A percentile compares a stretch with the other conserved stretches of the same genome.
Evolutionary conservation across 2,888 invertebrate species (phyloP).

Genomic region (Dolichopus griseipennis): DNA sequence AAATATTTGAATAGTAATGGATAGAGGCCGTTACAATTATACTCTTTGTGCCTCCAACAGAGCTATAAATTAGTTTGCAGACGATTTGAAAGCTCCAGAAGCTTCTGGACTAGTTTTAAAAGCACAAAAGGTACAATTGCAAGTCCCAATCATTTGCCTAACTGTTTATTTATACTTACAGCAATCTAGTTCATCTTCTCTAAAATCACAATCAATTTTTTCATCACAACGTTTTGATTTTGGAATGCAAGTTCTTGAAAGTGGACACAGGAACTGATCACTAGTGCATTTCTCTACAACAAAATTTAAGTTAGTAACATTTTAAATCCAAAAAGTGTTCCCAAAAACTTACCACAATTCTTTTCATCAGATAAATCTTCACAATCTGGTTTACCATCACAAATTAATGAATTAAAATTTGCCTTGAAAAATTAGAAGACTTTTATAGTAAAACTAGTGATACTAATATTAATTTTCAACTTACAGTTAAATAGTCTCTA

Average conservation of each 20-base stretch:
- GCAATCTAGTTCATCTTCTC: conserved; percentile 73
- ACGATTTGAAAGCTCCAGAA: no score
- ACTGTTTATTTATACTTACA: conserved; percentile 47
- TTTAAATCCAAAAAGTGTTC: no score
- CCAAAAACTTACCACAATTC: conserved; percentile 53
- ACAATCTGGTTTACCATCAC: conserved; percentile 69
- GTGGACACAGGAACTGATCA: conserved; percentile 54
- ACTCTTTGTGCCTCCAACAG: no score
- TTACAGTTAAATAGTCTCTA: conserved; percentile 52
- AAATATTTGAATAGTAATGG: no score
- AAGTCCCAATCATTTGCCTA: no score
- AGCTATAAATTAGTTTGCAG: no score
- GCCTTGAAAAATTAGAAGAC: conserved; percentile 23
- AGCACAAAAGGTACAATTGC: neutral
- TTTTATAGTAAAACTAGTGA: neutral
- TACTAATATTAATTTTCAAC: neutral
- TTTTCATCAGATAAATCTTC: conserved; percentile 65
- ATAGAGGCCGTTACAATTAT: no score
- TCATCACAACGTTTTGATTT: conserved; percentile 56
- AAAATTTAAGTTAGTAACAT: neutral
- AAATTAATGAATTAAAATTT: conserved; percentile 51
- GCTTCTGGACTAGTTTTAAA: conserved; percentile 8
- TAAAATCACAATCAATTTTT: conserved; percentile 53
- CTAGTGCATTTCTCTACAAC: conserved; percentile 49
- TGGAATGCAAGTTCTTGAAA: conserved; percentile 57